Base-by-base conservation (phyloP, 2,888 invertebrate species). In the Mechanitis mazaeus region DNA sequence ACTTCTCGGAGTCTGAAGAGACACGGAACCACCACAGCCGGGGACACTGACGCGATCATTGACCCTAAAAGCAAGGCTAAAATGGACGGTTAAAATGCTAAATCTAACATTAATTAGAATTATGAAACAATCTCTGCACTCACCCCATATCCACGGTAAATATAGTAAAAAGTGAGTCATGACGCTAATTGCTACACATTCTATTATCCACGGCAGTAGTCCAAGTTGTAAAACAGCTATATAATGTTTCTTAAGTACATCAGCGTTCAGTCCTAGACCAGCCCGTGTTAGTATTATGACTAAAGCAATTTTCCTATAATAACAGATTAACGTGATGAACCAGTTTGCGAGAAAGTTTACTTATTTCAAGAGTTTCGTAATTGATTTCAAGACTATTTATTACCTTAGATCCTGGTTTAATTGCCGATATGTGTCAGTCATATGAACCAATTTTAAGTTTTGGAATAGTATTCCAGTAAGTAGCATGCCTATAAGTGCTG, bases 11-110 rank as follows among this genome's bases (percentile, higher is more conserved):
- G 85, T 64, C 93, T 90, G 73, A 97, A 93, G 68, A 97, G 91
- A 72, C 95, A 95, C 0, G 97, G 96, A 0, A 97, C 97, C 7
- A 97, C 95, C 3, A 97, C 96, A 6, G 97, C 97, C 4, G 97
- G 97, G 0, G 96, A 96, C 0, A 97, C 97, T 1, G 97, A 97
- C 0, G 96, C 95, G 68, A 96, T 91, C 75, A 95, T 93, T 63
- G 94, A 93, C 31, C 96, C 96, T 45, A 96, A 86, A 63, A 96
- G 91, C 68, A 95, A 91, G 57, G 78, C 90, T 90, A 71, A 45
- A 71, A 68, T 1, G 6, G 35, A 35, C 9, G 59, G 3, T 59
- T 45, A 53, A 75, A 78, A 20, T 20, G 45, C 47, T 59, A 46
- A 56, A 45, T 38, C 42, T 11, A 20, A 45, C 47, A 28, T 2